A percentile compares a stretch with the other conserved stretches of the same genome.
Conservation (phyloP, 2,113 vertebrate genomes). For the Ptilorrhoa leucosticta region DNA sequence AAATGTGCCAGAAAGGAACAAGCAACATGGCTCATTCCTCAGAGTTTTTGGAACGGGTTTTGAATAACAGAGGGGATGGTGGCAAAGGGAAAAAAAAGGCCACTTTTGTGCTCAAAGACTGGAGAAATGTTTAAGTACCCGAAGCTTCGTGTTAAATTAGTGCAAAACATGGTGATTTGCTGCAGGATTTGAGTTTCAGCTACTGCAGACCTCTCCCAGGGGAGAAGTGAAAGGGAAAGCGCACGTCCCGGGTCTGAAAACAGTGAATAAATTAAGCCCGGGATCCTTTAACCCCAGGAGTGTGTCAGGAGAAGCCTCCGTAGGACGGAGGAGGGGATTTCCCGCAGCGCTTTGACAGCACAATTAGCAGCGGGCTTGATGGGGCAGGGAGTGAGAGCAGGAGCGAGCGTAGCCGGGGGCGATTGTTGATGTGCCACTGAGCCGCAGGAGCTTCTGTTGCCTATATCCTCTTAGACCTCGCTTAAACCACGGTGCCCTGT, state of each 20-base stretch:
- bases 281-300: background rate
- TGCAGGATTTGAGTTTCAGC: slow-evolving; percentile 19
- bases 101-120: background rate
- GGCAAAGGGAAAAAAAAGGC: background rate
- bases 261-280: background rate
- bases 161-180: background rate
- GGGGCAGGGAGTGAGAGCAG: background rate
- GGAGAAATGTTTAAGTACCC: background rate
- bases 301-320: background rate
- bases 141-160: slow-evolving; percentile 12
- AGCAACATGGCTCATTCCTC: background rate
- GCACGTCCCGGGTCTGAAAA: background rate
- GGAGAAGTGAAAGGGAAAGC: background rate
- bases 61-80: background rate
- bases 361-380: background rate
- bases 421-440: background rate
- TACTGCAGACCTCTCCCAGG: background rate
- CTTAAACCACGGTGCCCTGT: background rate
- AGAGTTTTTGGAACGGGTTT: background rate
- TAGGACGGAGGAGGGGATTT: background rate
- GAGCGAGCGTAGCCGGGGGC: fast-evolving
- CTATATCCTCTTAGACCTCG: fast-evolving
- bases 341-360: background rate
- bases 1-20: background rate
- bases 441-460: background rate